phyloP scores from a whole-genome alignment of 2,797 vertebrate genomes.

The Galaxias olidus region DNA sequence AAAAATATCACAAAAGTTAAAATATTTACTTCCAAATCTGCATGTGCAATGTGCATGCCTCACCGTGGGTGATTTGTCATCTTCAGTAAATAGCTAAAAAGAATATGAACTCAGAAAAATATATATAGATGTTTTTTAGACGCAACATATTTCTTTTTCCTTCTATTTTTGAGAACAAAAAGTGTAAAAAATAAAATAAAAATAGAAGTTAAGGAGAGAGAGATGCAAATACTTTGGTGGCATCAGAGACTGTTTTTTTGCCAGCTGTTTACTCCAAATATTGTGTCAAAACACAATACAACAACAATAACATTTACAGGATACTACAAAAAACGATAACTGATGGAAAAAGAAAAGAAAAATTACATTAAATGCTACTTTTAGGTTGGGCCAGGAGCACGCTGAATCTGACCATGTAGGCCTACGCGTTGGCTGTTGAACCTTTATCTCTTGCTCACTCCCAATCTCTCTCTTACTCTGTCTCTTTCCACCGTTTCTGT shows the following conservation, averaged over 20 bases:
- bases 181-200: slow-evolving; percentile 50
- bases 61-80: slow-evolving; percentile 82
- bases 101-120: slow-evolving; percentile 76
- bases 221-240: slow-evolving; percentile 55
- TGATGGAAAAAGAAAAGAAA: slow-evolving; percentile 59
- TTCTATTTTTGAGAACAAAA: slow-evolving; percentile 85
- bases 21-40: slow-evolving; percentile 83
- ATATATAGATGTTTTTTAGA: slow-evolving; percentile 80
- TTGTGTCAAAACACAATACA: slow-evolving; percentile 78
- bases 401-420: slow-evolving; percentile 61
- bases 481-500: slow-evolving; percentile 59
- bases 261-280: slow-evolving; percentile 46
- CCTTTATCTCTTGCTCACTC: slow-evolving; percentile 62
- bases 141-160: slow-evolving; percentile 76
- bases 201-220: slow-evolving; percentile 59
- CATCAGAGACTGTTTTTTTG: slow-evolving; percentile 61
- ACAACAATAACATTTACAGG: slow-evolving; percentile 65
- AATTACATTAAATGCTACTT: slow-evolving; percentile 60
- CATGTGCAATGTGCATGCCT: slow-evolving; percentile 88
- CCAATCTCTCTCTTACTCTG: slow-evolving; percentile 50
- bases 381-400: slow-evolving; percentile 60
- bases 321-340: slow-evolving; percentile 61
- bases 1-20: slow-evolving; percentile 60
- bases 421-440: slow-evolving; percentile 59
- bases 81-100: slow-evolving; percentile 81